Percentiles rank a stretch among this genome's conserved stretches.
Conservation (phyloP, 2,888 invertebrate genomes). For the Pteria penguin region DNA sequence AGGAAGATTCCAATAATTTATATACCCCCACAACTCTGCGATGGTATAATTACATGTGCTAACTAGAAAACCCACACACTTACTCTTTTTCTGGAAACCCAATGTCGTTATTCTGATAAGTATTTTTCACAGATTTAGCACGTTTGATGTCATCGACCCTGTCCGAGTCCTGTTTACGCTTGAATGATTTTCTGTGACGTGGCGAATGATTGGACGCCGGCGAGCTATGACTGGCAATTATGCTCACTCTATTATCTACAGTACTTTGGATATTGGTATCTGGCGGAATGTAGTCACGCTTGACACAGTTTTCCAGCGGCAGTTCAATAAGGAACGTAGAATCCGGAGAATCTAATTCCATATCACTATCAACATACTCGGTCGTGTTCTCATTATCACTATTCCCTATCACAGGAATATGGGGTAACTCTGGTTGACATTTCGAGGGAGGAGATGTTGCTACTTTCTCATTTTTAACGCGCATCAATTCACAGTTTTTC, state of each 20-base stretch:
- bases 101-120: background rate
- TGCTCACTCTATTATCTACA: background rate
- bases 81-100: slow-evolving; percentile 23
- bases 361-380: slow-evolving; percentile 20
- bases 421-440: background rate
- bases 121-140: slow-evolving; percentile 7
- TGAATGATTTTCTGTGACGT: background rate
- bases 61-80: slow-evolving; percentile 13
- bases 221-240: too few species aligned
- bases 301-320: background rate
- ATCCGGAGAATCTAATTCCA: slow-evolving; percentile 17
- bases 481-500: background rate
- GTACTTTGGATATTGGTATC: background rate
- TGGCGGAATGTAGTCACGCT: background rate
- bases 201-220: background rate
- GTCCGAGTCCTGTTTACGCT: slow-evolving; percentile 18
- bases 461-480: background rate
- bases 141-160: slow-evolving; percentile 5
- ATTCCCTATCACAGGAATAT: background rate
- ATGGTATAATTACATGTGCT: background rate
- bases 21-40: too few species aligned
- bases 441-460: background rate
- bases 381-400: background rate
- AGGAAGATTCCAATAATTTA: too few species aligned
- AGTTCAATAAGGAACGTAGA: slow-evolving; percentile 19